These are phyloP conservation scores for Upupa epops DNA, from an alignment of 2,113 vertebrate species.

Conservation along the genomic window DNA sequence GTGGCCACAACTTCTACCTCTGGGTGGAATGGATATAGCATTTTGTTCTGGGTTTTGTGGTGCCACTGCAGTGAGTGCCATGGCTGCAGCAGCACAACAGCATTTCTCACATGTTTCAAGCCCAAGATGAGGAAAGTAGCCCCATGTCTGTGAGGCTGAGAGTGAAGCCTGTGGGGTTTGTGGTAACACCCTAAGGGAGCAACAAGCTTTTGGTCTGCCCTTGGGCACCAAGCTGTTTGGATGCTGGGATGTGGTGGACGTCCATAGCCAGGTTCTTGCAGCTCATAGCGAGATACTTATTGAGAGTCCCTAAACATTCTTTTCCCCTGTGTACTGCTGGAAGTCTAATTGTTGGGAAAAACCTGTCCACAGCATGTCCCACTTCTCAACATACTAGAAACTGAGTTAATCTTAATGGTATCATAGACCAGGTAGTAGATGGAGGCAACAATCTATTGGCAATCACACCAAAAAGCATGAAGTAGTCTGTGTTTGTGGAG, in stretches of 20 bases:
- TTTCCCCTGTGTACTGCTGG: neutral
- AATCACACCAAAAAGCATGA: neutral
- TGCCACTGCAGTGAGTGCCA: neutral
- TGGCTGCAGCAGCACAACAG: neutral
- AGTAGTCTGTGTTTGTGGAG: neutral
- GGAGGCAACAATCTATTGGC: neutral
- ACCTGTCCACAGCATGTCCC: neutral
- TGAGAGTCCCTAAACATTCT: neutral
- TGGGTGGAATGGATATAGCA: neutral
- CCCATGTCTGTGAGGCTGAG: neutral
- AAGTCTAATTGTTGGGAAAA: neutral
- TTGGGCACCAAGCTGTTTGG: neutral
- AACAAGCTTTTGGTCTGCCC: neutral
- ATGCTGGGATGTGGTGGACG: neutral
- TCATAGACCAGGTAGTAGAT: neutral
- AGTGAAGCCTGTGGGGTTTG: neutral
- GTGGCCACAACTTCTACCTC: neutral
- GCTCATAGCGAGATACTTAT: neutral
- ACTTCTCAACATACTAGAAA: neutral
- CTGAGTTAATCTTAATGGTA: neutral
- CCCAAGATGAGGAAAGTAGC: neutral
- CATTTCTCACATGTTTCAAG: neutral
- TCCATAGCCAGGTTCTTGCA: rapidly evolving
- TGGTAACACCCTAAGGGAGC: neutral
- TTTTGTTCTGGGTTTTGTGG: neutral